Evolutionary conservation across 2,888 invertebrate genomes (phyloP).

Genomic region (Conchocele bisecta): DNA sequence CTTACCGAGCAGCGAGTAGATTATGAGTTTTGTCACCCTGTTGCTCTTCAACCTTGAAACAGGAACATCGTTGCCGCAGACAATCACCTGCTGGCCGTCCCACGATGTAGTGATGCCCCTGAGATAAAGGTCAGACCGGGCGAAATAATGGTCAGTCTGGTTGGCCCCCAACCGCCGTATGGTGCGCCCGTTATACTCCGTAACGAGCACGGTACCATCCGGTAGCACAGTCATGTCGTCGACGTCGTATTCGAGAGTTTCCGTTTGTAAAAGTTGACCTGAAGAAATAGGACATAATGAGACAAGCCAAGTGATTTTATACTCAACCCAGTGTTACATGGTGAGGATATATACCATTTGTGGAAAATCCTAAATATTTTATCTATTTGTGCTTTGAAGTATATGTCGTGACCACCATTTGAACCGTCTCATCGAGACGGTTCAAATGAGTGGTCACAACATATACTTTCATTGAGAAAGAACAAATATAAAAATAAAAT

Average conservation of each 20-base stretch:
- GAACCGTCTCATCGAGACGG: too few species aligned
- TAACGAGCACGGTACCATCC: slow-evolving; percentile 51
- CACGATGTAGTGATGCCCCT: slow-evolving; percentile 45
- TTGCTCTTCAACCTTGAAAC: slow-evolving; percentile 45
- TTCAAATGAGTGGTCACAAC: too few species aligned
- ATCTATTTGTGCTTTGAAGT: too few species aligned
- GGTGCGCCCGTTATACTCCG: slow-evolving; percentile 49
- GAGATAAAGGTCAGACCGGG: slow-evolving; percentile 50
- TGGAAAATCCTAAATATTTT: too few species aligned
- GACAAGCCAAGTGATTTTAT: too few species aligned
- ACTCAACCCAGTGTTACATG: too few species aligned
- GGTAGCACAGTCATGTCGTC: slow-evolving; percentile 52
- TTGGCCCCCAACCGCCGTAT: slow-evolving; percentile 36
- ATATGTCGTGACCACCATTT: too few species aligned
- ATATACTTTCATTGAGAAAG: too few species aligned
- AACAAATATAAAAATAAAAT: too few species aligned
- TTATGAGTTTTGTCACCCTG: slow-evolving; percentile 34
- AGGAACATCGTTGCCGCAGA: slow-evolving; percentile 50
- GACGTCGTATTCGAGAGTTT: slow-evolving; percentile 51
- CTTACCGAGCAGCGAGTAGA: slow-evolving; percentile 36
- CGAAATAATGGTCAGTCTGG: slow-evolving; percentile 48
- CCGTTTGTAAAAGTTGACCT: slow-evolving; percentile 42
- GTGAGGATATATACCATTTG: too few species aligned
- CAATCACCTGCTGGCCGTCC: slow-evolving; percentile 47
- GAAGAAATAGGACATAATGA: too few species aligned